phyloP scores from a whole-genome alignment of 2,113 vertebrate genomes.

The Xenopus tropicalis region DNA sequence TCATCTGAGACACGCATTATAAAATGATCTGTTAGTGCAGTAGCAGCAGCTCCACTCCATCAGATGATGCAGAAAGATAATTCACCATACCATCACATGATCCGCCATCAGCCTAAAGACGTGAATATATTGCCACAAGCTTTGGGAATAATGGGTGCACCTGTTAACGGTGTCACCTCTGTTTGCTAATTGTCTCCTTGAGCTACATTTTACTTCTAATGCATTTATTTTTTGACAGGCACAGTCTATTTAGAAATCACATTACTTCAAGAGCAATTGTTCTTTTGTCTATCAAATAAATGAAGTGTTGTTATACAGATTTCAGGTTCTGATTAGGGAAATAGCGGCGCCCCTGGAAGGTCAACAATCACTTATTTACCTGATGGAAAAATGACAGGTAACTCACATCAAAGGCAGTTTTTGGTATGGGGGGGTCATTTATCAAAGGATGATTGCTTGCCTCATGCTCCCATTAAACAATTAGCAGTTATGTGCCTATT shows the following conservation, averaged over 20 bases:
- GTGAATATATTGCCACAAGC: slow-evolving; percentile 94
- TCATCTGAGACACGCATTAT: slow-evolving; percentile 83
- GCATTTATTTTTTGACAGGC: slow-evolving; percentile 89
- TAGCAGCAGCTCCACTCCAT: slow-evolving; percentile 77
- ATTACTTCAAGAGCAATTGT: slow-evolving; percentile 90
- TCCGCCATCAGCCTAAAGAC: slow-evolving; percentile 88
- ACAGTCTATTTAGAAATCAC: slow-evolving; percentile 92
- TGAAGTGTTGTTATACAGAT: slow-evolving; percentile 87
- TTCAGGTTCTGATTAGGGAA: slow-evolving; percentile 84
- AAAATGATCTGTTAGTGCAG: slow-evolving; percentile 77
- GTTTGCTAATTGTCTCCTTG: slow-evolving; percentile 98
- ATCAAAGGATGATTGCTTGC: slow-evolving; percentile 6
- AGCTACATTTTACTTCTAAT: slow-evolving; percentile 91
- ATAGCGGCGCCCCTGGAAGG: slow-evolving; percentile 79
- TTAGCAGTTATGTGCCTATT: slow-evolving; percentile 8
- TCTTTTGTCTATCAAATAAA: slow-evolving; percentile 88
- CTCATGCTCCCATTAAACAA: slow-evolving; percentile 1
- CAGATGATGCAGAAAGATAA: slow-evolving; percentile 88
- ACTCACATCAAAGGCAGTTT: slow-evolving; percentile 66
- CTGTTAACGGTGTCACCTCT: slow-evolving; percentile 99
- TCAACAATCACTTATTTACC: slow-evolving; percentile 79
- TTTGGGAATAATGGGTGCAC: slow-evolving; percentile 97
- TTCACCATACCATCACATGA: slow-evolving; percentile 87
- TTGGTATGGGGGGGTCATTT: slow-evolving; percentile 33
- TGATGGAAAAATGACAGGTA: slow-evolving; percentile 78